Evolutionary conservation across 2,113 vertebrate genomes (phyloP).

Genomic region (Onychostruthus taczanowskii): DNA sequence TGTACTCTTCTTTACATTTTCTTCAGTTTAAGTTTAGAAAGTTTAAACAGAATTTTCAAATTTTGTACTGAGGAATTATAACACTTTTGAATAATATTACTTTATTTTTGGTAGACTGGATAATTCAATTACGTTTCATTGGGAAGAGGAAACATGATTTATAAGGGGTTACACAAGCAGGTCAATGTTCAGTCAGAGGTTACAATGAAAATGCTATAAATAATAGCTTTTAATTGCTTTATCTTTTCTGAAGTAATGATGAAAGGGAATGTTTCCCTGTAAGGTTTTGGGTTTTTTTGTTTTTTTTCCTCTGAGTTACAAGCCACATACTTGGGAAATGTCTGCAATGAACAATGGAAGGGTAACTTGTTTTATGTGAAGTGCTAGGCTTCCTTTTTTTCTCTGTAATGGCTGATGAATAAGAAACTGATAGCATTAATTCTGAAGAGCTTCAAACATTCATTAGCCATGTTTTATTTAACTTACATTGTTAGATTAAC

Average conservation of each 20-base stretch:
- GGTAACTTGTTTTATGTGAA: neutral
- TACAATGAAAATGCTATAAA: neutral
- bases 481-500: neutral
- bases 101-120: neutral
- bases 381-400: neutral
- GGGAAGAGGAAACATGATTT: neutral
- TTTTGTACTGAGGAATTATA: neutral
- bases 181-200: neutral
- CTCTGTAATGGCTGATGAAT: neutral
- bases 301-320: neutral
- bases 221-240: neutral
- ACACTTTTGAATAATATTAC: neutral
- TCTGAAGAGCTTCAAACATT: neutral
- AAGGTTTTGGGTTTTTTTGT: neutral
- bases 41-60: neutral
- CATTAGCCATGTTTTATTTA: neutral
- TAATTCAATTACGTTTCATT: neutral
- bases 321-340: neutral
- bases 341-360: neutral
- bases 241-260: neutral
- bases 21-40: neutral
- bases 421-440: neutral
- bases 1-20: fast-evolving
- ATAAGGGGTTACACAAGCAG: neutral
- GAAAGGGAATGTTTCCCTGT: neutral